These are phyloP conservation scores for Hapalemur alaotrensis DNA, from an alignment of 2,797 vertebrate species.

Conservation along the genomic window DNA sequence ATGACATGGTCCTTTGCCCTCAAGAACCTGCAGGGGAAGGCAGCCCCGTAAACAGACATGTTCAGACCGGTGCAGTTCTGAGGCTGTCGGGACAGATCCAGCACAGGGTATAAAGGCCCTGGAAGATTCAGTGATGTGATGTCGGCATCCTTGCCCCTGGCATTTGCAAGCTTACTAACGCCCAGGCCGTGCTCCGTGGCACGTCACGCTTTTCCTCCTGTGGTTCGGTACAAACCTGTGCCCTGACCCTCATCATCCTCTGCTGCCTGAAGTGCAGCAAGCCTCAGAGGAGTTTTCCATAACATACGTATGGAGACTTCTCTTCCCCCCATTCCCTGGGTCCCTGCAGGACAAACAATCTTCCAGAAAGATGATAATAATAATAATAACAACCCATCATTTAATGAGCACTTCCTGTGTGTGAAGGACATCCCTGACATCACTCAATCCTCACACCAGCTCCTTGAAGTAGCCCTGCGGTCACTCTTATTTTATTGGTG, in stretches of 20 bases:
- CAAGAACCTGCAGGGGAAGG: neutral
- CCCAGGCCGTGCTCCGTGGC: neutral
- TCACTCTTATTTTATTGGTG: neutral
- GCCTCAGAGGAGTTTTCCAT: neutral
- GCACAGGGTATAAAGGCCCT: neutral
- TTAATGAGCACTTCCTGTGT: neutral
- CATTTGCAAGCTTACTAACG: rapidly evolving
- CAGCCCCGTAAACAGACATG: neutral
- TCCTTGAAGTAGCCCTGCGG: neutral
- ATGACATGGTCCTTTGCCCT: neutral
- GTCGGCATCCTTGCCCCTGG: neutral
- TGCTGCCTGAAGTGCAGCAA: neutral
- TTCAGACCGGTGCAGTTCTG: neutral
- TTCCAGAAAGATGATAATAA: neutral
- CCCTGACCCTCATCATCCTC: neutral
- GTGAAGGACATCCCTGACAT: neutral
- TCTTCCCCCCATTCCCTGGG: neutral
- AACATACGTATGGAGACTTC: neutral
- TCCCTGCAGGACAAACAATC: neutral
- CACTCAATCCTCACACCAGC: neutral
- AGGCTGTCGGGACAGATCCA: neutral
- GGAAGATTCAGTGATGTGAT: neutral
- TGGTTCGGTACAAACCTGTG: neutral
- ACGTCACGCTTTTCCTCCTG: neutral
- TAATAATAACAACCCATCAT: neutral